These are phyloP conservation scores for Ceryle rudis DNA, from an alignment of 2,797 vertebrate species.

Conservation along the genomic window DNA sequence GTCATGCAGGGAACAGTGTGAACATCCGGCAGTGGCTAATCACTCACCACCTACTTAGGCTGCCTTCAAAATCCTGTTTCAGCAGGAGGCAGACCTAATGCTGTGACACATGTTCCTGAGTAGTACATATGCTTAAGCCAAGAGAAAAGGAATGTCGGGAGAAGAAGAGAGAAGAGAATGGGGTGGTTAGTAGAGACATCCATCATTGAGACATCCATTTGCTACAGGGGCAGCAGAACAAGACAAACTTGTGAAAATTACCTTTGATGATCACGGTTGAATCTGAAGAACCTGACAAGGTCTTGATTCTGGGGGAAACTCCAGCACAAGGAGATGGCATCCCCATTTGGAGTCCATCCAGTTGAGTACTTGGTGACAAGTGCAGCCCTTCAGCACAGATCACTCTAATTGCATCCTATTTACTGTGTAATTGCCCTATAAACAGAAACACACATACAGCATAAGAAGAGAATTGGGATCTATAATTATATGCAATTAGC, in stretches of 20 bases:
- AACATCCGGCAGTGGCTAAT: neutral
- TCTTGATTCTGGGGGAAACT: neutral
- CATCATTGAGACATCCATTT: neutral
- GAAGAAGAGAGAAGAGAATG: neutral
- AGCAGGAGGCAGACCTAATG: neutral
- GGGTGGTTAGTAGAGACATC: neutral
- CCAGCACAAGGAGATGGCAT: neutral
- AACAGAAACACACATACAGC: slow-evolving; percentile 66
- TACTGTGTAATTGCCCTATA: slow-evolving; percentile 67
- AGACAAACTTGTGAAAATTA: neutral
- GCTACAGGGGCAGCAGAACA: neutral
- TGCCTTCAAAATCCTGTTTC: neutral
- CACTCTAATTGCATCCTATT: slow-evolving; percentile 66
- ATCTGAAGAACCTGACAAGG: neutral
- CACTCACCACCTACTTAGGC: neutral
- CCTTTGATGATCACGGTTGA: neutral
- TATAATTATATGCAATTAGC: slow-evolving; percentile 69
- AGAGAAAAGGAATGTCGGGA: neutral
- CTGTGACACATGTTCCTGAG: neutral
- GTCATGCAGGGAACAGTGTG: neutral
- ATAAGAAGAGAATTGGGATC: slow-evolving; percentile 49
- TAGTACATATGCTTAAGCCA: neutral
- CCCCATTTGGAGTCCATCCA: slow-evolving; percentile 21
- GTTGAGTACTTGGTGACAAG: slow-evolving; percentile 9
- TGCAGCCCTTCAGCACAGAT: slow-evolving; percentile 36